A percentile compares a stretch with the other conserved stretches of the same genome.
Evolutionary conservation across 2,113 vertebrate species (phyloP).

Genomic region (Nothobranchius furzeri): DNA sequence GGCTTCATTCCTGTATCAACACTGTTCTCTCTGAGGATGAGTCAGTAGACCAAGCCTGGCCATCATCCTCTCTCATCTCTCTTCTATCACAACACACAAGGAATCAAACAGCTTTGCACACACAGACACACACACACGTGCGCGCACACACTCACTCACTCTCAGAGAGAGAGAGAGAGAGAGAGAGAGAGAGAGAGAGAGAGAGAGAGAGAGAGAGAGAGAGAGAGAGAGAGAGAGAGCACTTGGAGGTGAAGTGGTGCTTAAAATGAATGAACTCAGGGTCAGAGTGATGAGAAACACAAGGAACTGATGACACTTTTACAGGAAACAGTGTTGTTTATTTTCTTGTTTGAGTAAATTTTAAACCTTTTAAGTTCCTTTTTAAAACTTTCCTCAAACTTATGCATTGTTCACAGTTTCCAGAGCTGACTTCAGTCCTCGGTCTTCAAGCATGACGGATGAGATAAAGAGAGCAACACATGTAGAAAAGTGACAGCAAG

Average conservation of each 20-base stretch:
- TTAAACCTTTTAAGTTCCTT: background rate
- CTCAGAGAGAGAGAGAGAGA: background rate
- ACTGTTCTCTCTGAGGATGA: conserved; percentile 63
- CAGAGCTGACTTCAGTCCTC: conserved; percentile 10
- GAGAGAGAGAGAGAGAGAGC: conserved; percentile 15
- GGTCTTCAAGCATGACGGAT: conserved; percentile 8
- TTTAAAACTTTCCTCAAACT: conserved; percentile 30
- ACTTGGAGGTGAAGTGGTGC: conserved; percentile 68
- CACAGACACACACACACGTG: conserved; percentile 9
- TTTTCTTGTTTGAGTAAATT: conserved; percentile 27
- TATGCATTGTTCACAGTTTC: conserved; percentile 21
- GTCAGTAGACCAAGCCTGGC: conserved; percentile 63
- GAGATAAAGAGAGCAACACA: conserved; percentile 53
- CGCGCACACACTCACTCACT: conserved; percentile 14
- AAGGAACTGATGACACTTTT: conserved; percentile 18
- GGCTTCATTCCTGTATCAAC: conserved; percentile 66
- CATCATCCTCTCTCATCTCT: conserved; percentile 64
- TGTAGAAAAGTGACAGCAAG: conserved; percentile 45
- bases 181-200: too few relatives aligned
- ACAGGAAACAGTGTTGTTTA: conserved; percentile 31
- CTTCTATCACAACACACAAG: conserved; percentile 13
- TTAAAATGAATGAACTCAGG: conserved; percentile 54
- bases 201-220: too few relatives aligned
- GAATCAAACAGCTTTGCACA: conserved; percentile 39
- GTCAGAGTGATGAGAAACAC: conserved; percentile 55